phyloP scores from a whole-genome alignment of 2,113 vertebrate species.

The Rhynchomys soricoides region DNA sequence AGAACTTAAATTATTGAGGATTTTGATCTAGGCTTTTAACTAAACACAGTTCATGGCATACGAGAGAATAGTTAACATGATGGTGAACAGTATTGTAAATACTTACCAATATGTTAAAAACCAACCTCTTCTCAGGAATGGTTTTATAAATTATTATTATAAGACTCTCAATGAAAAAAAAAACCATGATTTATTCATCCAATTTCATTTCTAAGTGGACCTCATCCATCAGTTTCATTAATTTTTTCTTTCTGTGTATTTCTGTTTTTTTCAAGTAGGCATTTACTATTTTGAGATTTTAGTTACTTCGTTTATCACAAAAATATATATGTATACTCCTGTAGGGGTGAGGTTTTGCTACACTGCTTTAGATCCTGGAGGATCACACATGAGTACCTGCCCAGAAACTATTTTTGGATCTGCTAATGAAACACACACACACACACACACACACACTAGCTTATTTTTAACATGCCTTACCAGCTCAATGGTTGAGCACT shows the following conservation, averaged over 20 bases:
- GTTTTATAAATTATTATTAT: neutral
- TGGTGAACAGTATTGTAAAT: neutral
- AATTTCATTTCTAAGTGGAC: neutral
- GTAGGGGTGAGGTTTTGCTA: no score
- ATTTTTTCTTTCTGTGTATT: neutral
- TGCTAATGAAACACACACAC: no score
- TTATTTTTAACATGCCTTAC: no score
- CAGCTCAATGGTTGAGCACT: no score
- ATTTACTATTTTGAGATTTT: neutral
- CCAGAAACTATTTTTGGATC: no score
- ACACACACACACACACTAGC: no score
- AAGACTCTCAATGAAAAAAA: neutral
- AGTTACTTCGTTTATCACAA: neutral
- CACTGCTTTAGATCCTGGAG: no score
- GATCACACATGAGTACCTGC: no score
- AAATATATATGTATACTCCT: neutral
- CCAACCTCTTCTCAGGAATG: neutral
- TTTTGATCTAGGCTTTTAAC: neutral
- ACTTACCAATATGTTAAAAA: neutral
- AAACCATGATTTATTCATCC: neutral
- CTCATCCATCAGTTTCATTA: neutral
- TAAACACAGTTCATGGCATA: neutral
- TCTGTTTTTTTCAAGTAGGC: neutral
- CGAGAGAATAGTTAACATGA: neutral
- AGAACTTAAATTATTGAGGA: slow-evolving; percentile 7